Evolutionary conservation across 2,797 vertebrate genomes (phyloP), one percentile per base, ranked within the genome.

Genomic region (Bradypodion pumilum): DNA sequence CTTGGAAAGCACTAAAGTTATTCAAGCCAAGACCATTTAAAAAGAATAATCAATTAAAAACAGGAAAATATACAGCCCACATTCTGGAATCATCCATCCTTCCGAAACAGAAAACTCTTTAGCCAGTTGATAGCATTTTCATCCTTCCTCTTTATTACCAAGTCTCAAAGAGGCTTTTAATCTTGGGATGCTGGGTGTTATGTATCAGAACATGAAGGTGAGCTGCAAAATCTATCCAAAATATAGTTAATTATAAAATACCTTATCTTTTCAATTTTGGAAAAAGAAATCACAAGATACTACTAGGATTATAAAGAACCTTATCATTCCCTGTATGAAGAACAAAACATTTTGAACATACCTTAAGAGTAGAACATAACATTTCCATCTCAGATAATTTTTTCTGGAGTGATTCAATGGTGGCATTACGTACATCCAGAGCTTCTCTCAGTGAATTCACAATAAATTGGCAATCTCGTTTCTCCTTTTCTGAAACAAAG

Each of bases 351-450:
- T 69, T 75, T 68, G 37, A 69, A 37, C 65, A 25, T 96, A 99
- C 98, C 96, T 96, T 97, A 56, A 99, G 96, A 76, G 98, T 95
- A 42, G 95, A 95, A 86, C 97, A 98, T 70, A 99, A 91, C 96
- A 97, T 97, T 77, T 98, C 98, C 60, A 97, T 96, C 82, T 98
- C 97, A 82, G 89, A 94, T 21, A 97, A 87, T 42, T 97, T 94
- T 88, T 97, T 97, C 90, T 94, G 95, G 56, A 97, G 91, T 0
- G 93, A 93, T 49, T 98, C 97, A 94, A 99, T 95, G 0, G 97
- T 97, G 90, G 94, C 95, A 65, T 94, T 98, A 92, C 98, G 98
- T 80, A 94, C 95, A 89, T 98, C 97, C 89, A 98, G 94, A 0
- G 95, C 96, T 80, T 98, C 95, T 89, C 96, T 97, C 87, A 99